A percentile compares a stretch with the other conserved stretches of the same genome.
These are phyloP conservation scores for Dynastes hyllus DNA, from an alignment of 2,888 invertebrate genomes.

Conservation along the genomic window DNA sequence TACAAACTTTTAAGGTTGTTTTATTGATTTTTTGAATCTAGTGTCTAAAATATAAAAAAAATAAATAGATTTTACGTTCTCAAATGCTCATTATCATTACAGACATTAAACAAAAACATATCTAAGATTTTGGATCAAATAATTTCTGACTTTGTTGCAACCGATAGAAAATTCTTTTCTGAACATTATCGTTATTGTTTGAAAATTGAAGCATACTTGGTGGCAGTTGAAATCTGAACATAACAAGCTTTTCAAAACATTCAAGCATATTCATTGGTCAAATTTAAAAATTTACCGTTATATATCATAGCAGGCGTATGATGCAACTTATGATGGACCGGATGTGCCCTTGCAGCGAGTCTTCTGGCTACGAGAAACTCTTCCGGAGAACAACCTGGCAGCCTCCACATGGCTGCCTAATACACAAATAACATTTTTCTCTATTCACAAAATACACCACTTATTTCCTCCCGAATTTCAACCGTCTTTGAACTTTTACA, in stretches of 20 bases:
- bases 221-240: no score
- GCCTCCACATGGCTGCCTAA: slow-evolving; percentile 70
- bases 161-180: no score
- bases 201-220: no score
- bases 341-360: slow-evolving; percentile 69
- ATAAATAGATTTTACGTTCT: no score
- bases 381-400: slow-evolving; percentile 71
- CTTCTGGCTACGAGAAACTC: slow-evolving; percentile 70
- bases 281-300: slow-evolving; percentile 69
- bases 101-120: no score
- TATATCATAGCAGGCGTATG: slow-evolving; percentile 73
- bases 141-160: no score
- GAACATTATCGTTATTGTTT: no score
- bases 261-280: background rate
- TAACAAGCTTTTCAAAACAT: background rate
- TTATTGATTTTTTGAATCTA: no score
- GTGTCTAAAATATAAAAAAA: no score
- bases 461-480: background rate
- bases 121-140: no score
- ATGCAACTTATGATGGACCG: slow-evolving; percentile 72
- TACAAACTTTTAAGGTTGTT: no score
- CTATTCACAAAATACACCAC: slow-evolving; percentile 20
- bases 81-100: no score
- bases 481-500: background rate
- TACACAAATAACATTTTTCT: slow-evolving; percentile 53